Percentiles rank a stretch among this genome's conserved stretches.
Evolutionary conservation across 2,113 vertebrate species (phyloP).

Genomic region (Entosphenus tridentatus): DNA sequence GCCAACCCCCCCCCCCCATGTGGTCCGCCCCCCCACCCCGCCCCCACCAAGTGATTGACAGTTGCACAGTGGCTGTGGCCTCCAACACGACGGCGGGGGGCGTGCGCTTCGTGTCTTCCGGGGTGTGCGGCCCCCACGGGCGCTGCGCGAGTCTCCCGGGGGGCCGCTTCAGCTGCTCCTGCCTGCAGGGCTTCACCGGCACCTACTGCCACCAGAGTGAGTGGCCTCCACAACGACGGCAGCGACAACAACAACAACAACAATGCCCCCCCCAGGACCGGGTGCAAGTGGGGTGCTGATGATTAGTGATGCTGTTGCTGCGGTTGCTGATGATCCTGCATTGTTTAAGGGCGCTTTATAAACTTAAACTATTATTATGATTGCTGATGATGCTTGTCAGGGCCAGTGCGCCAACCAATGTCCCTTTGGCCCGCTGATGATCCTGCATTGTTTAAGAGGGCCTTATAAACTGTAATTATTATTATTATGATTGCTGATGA

Average conservation of each 20-base stretch:
- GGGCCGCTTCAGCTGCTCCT: constrained; percentile 76
- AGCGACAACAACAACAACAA: neutral
- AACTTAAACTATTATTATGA: too few relatives aligned
- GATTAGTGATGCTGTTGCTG: neutral
- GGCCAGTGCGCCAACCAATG: too few relatives aligned
- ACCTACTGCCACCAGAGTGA: constrained; percentile 88
- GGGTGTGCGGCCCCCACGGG: constrained; percentile 64
- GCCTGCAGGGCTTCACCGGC: constrained; percentile 67
- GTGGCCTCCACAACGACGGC: constrained; percentile 14
- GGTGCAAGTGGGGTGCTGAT: neutral
- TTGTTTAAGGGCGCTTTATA: too few relatives aligned
- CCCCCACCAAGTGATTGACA: constrained; percentile 47
- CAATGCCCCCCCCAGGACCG: neutral
- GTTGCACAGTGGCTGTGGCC: constrained; percentile 56
- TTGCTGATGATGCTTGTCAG: too few relatives aligned
- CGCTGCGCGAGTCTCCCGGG: constrained; percentile 56
- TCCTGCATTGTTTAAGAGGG: too few relatives aligned
- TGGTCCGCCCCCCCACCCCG: neutral
- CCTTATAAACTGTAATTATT: too few relatives aligned
- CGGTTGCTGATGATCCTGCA: too few relatives aligned
- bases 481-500: too few relatives aligned
- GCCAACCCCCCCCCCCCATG: neutral
- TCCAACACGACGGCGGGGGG: constrained; percentile 30
- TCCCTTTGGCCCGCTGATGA: too few relatives aligned
- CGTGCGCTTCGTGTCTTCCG: constrained; percentile 39